These are phyloP conservation scores for Thymelicus sylvestris DNA, from an alignment of 2,888 invertebrate species.

Conservation along the genomic window DNA sequence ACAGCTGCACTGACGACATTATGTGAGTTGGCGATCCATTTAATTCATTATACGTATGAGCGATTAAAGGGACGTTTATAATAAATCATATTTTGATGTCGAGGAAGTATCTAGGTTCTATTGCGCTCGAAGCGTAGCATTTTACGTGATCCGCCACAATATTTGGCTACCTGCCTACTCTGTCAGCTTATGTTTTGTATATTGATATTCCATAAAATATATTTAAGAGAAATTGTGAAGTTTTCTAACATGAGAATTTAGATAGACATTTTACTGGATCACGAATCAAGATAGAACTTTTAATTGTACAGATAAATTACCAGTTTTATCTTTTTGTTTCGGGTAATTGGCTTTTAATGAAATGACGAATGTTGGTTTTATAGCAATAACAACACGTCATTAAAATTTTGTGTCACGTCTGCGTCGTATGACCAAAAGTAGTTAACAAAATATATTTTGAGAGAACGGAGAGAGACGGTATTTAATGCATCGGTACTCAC, in stretches of 20 bases:
- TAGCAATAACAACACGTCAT: not conserved
- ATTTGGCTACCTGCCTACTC: slow-evolving; percentile 32
- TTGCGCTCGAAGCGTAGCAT: slow-evolving; percentile 11
- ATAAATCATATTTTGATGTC: not conserved
- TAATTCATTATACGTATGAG: not conserved
- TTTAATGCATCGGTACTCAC: not conserved
- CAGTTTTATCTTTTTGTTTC: too few species aligned
- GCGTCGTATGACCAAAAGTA: not conserved
- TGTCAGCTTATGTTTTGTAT: slow-evolving; percentile 1
- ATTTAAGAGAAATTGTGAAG: slow-evolving; percentile 18
- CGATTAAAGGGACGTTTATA: not conserved
- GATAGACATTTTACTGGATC: not conserved
- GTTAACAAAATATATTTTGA: too few species aligned
- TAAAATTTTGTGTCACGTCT: not conserved
- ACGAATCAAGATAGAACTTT: not conserved
- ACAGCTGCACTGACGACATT: slow-evolving; percentile 15
- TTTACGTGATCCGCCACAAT: slow-evolving; percentile 12
- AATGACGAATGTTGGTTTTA: not conserved
- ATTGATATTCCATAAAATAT: slow-evolving; percentile 27
- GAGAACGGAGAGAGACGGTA: not conserved
- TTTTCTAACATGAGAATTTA: not conserved
- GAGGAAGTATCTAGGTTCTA: slow-evolving; percentile 10
- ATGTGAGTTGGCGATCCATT: slow-evolving; percentile 22
- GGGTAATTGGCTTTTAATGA: too few species aligned
- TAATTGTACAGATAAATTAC: not conserved